phyloP scores from a whole-genome alignment of 2,113 vertebrate genomes.

The Tachuris rubrigastra region DNA sequence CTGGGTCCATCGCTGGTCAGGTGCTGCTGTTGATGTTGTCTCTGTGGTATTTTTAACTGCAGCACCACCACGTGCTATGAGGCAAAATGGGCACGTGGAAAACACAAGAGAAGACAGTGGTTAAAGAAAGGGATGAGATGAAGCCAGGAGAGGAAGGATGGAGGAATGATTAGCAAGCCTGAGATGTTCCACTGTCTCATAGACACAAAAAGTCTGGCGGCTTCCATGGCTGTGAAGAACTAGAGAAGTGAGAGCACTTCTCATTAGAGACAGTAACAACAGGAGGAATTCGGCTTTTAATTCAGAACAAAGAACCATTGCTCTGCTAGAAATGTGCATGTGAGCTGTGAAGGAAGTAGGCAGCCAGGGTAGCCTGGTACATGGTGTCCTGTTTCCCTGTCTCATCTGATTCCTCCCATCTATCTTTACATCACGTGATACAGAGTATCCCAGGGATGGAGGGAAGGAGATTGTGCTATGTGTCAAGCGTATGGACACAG shows the following conservation, averaged over 20 bases:
- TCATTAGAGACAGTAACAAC: not conserved
- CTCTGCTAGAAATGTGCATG: not conserved
- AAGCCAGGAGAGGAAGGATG: not conserved
- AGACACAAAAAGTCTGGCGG: not conserved
- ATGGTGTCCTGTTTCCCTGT: not conserved
- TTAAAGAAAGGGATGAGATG: not conserved
- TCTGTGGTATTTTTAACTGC: slow-evolving; percentile 2
- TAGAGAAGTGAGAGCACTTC: not conserved
- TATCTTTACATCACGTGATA: fast-evolving
- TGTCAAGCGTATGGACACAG: fast-evolving
- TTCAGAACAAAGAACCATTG: not conserved
- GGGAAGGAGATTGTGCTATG: not conserved
- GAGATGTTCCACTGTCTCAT: not conserved
- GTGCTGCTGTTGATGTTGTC: not conserved
- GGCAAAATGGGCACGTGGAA: not conserved
- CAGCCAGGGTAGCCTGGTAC: not conserved
- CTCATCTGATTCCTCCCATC: not conserved
- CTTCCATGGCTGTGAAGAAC: not conserved
- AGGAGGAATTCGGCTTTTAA: not conserved
- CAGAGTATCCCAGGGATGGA: not conserved
- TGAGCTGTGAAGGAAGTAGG: not conserved
- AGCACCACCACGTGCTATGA: slow-evolving; percentile 49
- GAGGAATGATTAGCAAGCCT: not conserved
- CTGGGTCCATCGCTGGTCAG: not conserved
- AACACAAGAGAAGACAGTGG: not conserved